A percentile compares a stretch with the other conserved stretches of the same genome.
These are phyloP conservation scores for Harpagus bidentatus DNA, from an alignment of 2,113 vertebrate genomes.

Conservation along the genomic window DNA sequence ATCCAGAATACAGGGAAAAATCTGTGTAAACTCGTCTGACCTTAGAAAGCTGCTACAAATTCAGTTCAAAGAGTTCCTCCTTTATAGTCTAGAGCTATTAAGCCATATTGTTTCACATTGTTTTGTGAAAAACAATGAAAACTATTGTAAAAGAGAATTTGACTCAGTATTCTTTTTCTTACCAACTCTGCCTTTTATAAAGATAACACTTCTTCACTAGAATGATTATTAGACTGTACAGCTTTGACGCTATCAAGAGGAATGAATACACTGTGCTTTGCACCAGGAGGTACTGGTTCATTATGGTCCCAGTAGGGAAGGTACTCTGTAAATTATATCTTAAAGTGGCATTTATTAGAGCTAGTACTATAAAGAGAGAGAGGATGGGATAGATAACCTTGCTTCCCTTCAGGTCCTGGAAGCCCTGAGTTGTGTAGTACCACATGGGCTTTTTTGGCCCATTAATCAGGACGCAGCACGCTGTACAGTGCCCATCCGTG, in stretches of 20 bases:
- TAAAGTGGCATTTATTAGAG: not conserved
- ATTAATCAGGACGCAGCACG: fast-evolving
- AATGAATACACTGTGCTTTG: not conserved
- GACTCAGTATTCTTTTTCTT: not conserved
- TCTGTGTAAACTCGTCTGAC: not conserved
- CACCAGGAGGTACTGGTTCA: not conserved
- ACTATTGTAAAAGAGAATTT: not conserved
- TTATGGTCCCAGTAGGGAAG: not conserved
- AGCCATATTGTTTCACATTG: not conserved
- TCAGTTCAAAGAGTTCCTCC: not conserved
- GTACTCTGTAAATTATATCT: not conserved
- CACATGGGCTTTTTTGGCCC: not conserved
- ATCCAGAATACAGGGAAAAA: not conserved
- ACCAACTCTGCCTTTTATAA: not conserved
- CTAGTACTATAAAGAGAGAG: not conserved
- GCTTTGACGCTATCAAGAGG: not conserved
- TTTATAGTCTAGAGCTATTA: not conserved
- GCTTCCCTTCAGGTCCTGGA: not conserved
- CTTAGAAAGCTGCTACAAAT: not conserved
- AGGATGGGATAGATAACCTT: not conserved
- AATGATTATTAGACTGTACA: not conserved
- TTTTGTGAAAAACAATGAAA: not conserved
- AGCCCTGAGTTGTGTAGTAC: not conserved
- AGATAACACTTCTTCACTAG: not conserved
- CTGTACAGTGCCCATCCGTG: not conserved